phyloP scores from a whole-genome alignment of 2,797 vertebrate genomes.

The Petrocephalus sullivani region DNA sequence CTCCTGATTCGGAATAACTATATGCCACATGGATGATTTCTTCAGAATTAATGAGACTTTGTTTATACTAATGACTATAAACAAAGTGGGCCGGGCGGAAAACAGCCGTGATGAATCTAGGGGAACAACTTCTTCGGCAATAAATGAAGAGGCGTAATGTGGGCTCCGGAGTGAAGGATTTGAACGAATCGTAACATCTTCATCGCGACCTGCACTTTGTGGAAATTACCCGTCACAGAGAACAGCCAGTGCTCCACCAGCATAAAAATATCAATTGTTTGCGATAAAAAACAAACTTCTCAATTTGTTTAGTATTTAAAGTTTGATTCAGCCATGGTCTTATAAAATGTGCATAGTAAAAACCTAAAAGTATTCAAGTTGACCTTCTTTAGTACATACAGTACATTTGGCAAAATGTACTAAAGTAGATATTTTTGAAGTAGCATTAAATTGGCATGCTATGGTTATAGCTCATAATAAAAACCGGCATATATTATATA shows the following conservation, averaged over 20 bases:
- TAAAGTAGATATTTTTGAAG: neutral
- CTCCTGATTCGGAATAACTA: neutral
- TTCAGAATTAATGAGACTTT: constrained; percentile 10
- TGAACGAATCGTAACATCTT: neutral
- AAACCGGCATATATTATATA: neutral
- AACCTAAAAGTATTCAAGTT: neutral
- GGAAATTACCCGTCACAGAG: neutral
- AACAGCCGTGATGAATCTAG: neutral
- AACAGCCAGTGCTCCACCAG: neutral
- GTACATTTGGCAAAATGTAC: neutral
- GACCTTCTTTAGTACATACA: neutral
- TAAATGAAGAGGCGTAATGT: neutral
- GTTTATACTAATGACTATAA: neutral
- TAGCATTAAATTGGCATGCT: neutral
- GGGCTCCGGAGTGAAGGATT: neutral
- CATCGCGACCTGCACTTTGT: neutral
- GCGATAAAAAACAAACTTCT: neutral
- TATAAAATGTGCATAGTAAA: neutral
- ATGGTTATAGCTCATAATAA: neutral
- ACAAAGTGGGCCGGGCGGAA: neutral
- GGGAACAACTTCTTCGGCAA: neutral
- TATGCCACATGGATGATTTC: neutral
- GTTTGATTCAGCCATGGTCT: neutral
- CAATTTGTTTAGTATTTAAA: neutral
- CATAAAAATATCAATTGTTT: neutral